A percentile compares a stretch with the other conserved stretches of the same genome.
Evolutionary conservation across 1,140 invertebrate species (phyloP).

Genomic region (Atta colombica): DNA sequence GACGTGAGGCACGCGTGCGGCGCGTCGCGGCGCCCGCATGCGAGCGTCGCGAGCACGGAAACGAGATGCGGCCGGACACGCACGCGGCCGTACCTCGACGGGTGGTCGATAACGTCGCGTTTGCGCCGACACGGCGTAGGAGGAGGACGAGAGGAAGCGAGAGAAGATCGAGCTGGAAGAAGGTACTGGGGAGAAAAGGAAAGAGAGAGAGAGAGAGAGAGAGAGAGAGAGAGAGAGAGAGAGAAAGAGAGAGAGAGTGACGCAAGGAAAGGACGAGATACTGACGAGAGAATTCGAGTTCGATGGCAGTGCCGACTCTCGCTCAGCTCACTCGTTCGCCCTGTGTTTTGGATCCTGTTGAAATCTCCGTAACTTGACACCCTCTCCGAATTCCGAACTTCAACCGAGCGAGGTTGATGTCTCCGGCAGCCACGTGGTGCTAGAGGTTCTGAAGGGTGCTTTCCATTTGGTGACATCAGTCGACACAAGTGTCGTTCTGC

Average conservation of each 20-base stretch:
- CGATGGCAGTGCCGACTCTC: conserved; percentile 64
- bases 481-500: no score
- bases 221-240: no score
- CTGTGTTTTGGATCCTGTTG: conserved; percentile 79
- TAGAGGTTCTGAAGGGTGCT: neutral
- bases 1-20: conserved; percentile 7
- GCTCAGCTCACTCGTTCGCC: conserved; percentile 31
- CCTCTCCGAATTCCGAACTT: conserved; percentile 67
- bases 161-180: no score
- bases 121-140: conserved; percentile 75
- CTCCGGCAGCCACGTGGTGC: conserved; percentile 62
- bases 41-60: neutral
- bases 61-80: conserved; percentile 15
- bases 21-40: neutral
- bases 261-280: conserved; percentile 4
- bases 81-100: conserved; percentile 8
- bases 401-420: conserved; percentile 79
- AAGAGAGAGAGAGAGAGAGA: neutral
- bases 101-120: conserved; percentile 81
- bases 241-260: no score
- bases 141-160: conserved; percentile 2
- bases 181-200: neutral
- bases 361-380: conserved; percentile 83
- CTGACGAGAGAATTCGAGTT: conserved; percentile 51
- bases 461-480: no score